A percentile compares a stretch with the other conserved stretches of the same genome.
phyloP scores from a whole-genome alignment of 2,113 vertebrate genomes.

The Sylvietta virens region DNA sequence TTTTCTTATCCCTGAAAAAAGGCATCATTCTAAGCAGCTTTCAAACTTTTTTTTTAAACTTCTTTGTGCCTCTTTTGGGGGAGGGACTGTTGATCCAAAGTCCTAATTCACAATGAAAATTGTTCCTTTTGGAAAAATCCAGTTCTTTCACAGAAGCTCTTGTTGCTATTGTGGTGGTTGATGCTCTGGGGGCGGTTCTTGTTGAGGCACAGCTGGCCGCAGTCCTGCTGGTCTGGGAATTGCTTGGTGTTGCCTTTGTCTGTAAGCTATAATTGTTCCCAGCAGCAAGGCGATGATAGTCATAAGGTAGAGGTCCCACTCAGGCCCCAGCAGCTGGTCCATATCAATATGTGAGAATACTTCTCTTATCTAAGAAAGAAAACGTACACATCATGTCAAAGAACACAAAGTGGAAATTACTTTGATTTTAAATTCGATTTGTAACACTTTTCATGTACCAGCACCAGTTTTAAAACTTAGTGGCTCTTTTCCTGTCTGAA shows the following conservation, averaged over 20 bases:
- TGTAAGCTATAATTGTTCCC: slow-evolving; percentile 94
- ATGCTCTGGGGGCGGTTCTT: slow-evolving; percentile 70
- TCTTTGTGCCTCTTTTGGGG: slow-evolving; percentile 61
- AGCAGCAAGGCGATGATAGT: slow-evolving; percentile 93
- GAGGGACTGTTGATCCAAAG: slow-evolving; percentile 41
- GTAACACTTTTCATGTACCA: background rate
- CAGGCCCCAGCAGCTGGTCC: slow-evolving; percentile 94
- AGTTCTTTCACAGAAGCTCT: slow-evolving; percentile 41
- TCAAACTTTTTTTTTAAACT: slow-evolving; percentile 50
- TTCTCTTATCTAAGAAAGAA: slow-evolving; percentile 81
- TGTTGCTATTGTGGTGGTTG: slow-evolving; percentile 68
- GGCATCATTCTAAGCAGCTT: slow-evolving; percentile 77
- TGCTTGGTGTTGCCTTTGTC: slow-evolving; percentile 92
- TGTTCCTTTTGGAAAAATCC: slow-evolving; percentile 52
- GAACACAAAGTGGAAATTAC: background rate
- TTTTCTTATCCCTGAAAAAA: slow-evolving; percentile 81
- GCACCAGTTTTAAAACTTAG: background rate
- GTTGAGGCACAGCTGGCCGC: slow-evolving; percentile 67
- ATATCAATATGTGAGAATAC: slow-evolving; percentile 86
- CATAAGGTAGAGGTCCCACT: slow-evolving; percentile 99
- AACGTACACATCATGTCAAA: background rate
- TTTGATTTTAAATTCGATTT: background rate
- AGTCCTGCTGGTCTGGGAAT: slow-evolving; percentile 62
- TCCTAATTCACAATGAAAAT: slow-evolving; percentile 48
- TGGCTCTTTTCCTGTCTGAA: background rate